These are phyloP conservation scores for Dolichallabes microphthalmus DNA, from an alignment of 2,113 vertebrate genomes.

Conservation along the genomic window DNA sequence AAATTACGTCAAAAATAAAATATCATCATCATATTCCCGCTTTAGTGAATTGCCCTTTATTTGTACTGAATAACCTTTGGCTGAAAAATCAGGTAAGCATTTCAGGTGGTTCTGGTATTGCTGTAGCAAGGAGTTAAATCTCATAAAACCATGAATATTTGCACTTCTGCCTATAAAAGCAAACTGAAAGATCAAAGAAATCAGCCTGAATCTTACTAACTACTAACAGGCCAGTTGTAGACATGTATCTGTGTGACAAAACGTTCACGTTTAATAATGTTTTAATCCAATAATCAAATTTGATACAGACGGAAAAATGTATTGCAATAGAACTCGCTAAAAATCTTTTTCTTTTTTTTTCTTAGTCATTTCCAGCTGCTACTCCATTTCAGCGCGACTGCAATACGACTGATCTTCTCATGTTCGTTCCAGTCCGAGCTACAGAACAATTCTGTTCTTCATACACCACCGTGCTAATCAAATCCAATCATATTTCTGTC, in stretches of 20 bases:
- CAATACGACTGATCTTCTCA: slow-evolving; percentile 1
- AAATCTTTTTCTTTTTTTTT: not conserved
- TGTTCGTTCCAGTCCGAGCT: slow-evolving; percentile 19
- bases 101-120: not conserved
- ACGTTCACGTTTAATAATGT: not conserved
- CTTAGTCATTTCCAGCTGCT: not conserved
- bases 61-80: not conserved
- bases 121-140: not conserved
- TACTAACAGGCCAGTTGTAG: not conserved
- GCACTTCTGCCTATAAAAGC: not conserved
- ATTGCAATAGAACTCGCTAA: no score
- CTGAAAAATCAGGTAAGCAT: not conserved
- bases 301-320: not conserved
- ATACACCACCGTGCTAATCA: slow-evolving; percentile 67
- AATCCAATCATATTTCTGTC: slow-evolving; percentile 55
- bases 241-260: not conserved
- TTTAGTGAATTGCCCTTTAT: not conserved
- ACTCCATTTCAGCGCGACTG: not conserved
- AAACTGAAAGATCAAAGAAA: not conserved
- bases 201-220: not conserved
- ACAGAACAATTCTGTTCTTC: slow-evolving; percentile 61
- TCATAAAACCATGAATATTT: not conserved
- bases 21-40: not conserved
- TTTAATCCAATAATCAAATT: not conserved
- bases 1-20: not conserved